Conservation (phyloP, 2,888 invertebrate genomes). For the Phasia obesa region DNA sequence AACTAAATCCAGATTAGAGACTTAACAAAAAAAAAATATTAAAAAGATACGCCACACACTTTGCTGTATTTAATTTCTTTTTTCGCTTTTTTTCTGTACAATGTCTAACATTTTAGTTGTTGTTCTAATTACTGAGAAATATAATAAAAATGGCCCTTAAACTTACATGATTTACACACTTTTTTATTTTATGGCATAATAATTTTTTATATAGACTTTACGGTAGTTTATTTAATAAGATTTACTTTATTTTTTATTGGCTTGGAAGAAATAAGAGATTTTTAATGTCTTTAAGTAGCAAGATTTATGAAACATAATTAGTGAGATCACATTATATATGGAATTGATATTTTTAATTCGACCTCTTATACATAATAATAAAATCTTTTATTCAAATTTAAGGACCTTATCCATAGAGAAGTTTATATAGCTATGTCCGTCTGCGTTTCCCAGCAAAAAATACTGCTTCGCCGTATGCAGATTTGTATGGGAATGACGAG, state of each 20-base stretch:
- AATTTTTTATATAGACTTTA: background rate
- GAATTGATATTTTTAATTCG: too few relatives aligned
- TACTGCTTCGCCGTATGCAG: too few relatives aligned
- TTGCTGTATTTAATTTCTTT: constrained; percentile 2
- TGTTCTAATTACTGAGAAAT: constrained; percentile 44
- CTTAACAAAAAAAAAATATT: background rate
- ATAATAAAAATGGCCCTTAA: background rate
- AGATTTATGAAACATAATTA: background rate
- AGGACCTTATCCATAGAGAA: too few relatives aligned
- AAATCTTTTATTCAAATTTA: too few relatives aligned
- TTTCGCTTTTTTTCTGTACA: background rate
- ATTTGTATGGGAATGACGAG: too few relatives aligned
- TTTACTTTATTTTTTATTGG: background rate
- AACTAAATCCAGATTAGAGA: constrained; percentile 8
- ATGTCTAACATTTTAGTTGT: background rate
- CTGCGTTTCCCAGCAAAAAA: too few relatives aligned
- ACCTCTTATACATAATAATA: too few relatives aligned
- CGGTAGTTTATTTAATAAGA: background rate
- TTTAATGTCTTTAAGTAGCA: too few relatives aligned
- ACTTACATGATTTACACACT: constrained; percentile 47
- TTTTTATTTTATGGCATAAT: background rate
- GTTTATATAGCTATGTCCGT: too few relatives aligned
- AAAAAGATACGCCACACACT: constrained; percentile 31
- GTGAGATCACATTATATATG: too few relatives aligned
- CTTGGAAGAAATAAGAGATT: background rate